Evolutionary conservation across 2,113 vertebrate species (phyloP).

Genomic region (Melanocharis versteri): DNA sequence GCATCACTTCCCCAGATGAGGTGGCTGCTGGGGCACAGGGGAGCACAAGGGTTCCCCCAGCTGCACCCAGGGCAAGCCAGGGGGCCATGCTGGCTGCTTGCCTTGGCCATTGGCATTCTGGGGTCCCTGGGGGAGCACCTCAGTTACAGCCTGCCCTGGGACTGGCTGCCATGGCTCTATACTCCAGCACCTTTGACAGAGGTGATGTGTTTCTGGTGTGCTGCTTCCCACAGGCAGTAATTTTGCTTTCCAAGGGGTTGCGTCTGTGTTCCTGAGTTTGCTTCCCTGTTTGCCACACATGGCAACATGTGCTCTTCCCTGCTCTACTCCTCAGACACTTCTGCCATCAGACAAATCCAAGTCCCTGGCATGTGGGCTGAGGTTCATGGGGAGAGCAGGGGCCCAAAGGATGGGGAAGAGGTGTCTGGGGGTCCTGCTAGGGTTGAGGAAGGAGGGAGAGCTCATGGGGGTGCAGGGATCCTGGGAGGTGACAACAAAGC

Average conservation of each 20-base stretch:
- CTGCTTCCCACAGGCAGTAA: not conserved
- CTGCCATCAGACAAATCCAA: not conserved
- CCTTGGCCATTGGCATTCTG: not conserved
- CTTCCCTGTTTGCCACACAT: not conserved
- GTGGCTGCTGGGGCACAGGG: not conserved
- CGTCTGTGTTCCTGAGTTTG: not conserved
- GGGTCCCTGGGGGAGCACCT: not conserved
- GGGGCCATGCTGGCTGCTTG: not conserved
- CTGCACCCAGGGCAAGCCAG: not conserved
- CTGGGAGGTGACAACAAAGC: not conserved
- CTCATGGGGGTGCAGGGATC: accelerated
- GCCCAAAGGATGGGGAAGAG: not conserved
- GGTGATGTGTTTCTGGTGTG: not conserved
- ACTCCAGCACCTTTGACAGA: not conserved
- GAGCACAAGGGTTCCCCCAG: no score
- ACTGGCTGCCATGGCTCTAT: not conserved
- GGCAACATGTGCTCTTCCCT: not conserved
- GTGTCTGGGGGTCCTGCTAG: not conserved
- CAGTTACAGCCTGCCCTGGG: not conserved
- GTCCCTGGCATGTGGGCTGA: not conserved
- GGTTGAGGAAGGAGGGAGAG: not conserved
- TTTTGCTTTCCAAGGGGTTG: conserved; percentile 15
- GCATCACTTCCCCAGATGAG: not conserved
- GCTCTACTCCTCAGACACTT: not conserved
- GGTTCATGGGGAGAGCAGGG: not conserved